Percentiles rank a stretch among this genome's conserved stretches.
These are phyloP conservation scores for Tangara arthus DNA, from an alignment of 2,797 vertebrate genomes.

Conservation along the genomic window DNA sequence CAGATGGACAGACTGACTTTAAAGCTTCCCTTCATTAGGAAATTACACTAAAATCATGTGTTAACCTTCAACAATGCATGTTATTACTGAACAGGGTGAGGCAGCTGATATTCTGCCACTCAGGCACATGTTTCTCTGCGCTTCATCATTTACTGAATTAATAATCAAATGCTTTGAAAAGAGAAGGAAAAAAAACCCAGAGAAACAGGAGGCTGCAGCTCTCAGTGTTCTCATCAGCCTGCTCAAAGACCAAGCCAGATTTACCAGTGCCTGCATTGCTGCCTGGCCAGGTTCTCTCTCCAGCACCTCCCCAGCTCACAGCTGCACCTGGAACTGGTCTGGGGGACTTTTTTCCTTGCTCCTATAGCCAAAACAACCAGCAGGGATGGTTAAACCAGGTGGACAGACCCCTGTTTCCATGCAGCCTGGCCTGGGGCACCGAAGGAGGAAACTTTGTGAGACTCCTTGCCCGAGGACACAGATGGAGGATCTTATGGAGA, in stretches of 20 bases:
- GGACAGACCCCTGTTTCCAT: not conserved
- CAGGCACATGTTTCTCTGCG: not conserved
- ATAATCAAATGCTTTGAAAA: constrained; percentile 12
- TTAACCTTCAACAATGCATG: not conserved
- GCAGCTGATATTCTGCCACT: not conserved
- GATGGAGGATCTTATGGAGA: not conserved
- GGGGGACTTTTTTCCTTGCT: not conserved
- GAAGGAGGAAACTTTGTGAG: accelerated
- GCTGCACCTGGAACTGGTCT: not conserved
- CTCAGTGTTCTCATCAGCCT: not conserved
- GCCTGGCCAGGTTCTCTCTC: not conserved
- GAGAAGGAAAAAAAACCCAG: not conserved
- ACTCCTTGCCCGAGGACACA: accelerated
- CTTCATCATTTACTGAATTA: not conserved
- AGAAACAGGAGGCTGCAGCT: not conserved
- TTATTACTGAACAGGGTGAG: not conserved
- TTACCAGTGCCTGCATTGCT: accelerated
- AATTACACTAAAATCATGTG: not conserved
- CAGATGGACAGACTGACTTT: not conserved
- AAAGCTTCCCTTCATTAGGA: not conserved
- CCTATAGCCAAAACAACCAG: not conserved
- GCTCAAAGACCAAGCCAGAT: not conserved
- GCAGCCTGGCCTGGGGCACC: accelerated
- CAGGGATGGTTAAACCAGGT: not conserved
- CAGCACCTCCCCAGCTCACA: not conserved